phyloP scores from a whole-genome alignment of 2,113 vertebrate genomes.

The Actinemys pallida region DNA sequence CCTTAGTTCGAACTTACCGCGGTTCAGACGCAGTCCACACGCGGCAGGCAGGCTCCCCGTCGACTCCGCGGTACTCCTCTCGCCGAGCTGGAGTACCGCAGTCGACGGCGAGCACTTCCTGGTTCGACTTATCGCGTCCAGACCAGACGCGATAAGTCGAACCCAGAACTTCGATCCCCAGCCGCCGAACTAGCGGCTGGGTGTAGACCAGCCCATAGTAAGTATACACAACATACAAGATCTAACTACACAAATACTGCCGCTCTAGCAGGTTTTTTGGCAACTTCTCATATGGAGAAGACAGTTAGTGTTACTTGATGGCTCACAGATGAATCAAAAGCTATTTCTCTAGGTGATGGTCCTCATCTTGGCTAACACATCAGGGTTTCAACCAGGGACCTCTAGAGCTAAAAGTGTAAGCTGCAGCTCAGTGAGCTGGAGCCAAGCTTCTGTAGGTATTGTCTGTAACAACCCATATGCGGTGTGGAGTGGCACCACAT shows the following conservation, averaged over 20 bases:
- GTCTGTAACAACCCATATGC: background rate
- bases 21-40: too few relatives aligned
- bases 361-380: background rate
- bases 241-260: background rate
- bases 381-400: background rate
- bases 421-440: background rate
- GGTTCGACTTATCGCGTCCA: too few relatives aligned
- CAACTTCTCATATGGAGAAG: background rate
- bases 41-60: too few relatives aligned
- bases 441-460: background rate
- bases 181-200: too few relatives aligned
- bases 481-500: background rate
- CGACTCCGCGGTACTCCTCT: too few relatives aligned
- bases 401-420: background rate
- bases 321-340: background rate
- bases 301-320: too few relatives aligned
- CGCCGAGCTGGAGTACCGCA: too few relatives aligned
- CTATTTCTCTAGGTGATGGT: background rate
- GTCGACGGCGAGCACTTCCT: too few relatives aligned
- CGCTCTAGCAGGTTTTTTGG: background rate
- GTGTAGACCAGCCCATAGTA: background rate
- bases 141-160: too few relatives aligned
- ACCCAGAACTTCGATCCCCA: too few relatives aligned
- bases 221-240: background rate
- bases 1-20: too few relatives aligned